Evolutionary conservation across 1,140 invertebrate species (phyloP), one percentile per base, ranked within the genome.

Genomic region (Saccostrea echinata): DNA sequence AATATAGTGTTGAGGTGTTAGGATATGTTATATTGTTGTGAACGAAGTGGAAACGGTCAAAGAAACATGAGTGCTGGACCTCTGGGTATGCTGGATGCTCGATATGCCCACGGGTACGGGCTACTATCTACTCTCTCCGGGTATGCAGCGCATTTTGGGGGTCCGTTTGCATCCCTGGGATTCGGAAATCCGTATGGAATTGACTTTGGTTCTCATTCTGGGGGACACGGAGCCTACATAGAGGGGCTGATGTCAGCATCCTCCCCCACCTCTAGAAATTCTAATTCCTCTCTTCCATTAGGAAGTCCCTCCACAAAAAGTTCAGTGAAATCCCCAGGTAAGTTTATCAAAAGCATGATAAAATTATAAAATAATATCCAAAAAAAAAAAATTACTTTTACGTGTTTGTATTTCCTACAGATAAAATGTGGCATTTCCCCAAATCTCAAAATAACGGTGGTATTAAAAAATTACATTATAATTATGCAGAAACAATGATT

Each of bases 21-120:
- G 84, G 84, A 55, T 81, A 89, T 89, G 88, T 89, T 89, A 81
- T 87, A 84, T 83, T 89, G 80, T 80, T 85, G 76, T 87, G 71
- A 86, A 52, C 51, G 84, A 76, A 55, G 87, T 68, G 84, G 84
- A 18, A 89, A 89, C 52, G 51, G 85, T 52, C 55, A 3, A 33
- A 85, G 86, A 83, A 85, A 76, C 71, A 89, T 87, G 68, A 89
- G 64, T 84, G 35, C 76, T 43, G 88, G 86, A 85, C 82, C 88
- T 43, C 86, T 89, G 12, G 81, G 86, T 35, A 52, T 89, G 24
- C 80, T 89, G 53, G 88, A 89, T 76, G 84, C 88, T 21, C 55
- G 88, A 16, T 89, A 89, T 76, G 86, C 86, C 12, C 88, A 89
- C 43, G 86, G 88, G 27, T 89, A 89, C 55, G 88, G 88, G 61